Base-by-base conservation (phyloP, 1,140 invertebrate genomes). In the Temnothorax longispinosus region DNA sequence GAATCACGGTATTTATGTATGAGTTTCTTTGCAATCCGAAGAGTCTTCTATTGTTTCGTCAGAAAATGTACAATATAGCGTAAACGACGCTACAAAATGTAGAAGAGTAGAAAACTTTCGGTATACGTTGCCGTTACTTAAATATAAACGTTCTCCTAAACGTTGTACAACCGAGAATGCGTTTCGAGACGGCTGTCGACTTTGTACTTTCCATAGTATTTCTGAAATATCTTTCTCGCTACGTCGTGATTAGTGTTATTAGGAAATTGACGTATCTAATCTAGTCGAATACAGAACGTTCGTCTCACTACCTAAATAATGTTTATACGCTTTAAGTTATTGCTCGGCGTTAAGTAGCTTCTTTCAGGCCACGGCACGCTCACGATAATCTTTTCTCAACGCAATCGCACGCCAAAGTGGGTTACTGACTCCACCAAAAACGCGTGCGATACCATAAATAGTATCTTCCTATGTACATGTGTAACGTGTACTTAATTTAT, bases 171-270 rank as follows among this genome's bases (percentile, higher is more conserved):
- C 69, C 50, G 69, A 86, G 71, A 71, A 71, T 69, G 56, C 47
- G 72, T 60, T 62, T 74, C 76, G 74, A 88, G 85, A 89, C 88
- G 80, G 75, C 56, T 75, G 74, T 85, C 27, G 38, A 91, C 47
- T 92, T 91, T 92, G 91, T 91, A 91, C 91, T 91, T 91, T 90
- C 77, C 76, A 87, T 80, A 80, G 67, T 91, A 77, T 90, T 82
- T 87, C 85, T 81, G 85, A 88, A 88, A 80, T 81, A 82, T 50
- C 32, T 77, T 18, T 75, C 64, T 35, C 54, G 58, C 21, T 82
- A 81, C 32, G 4, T 32, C 27, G 27, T 21, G 10, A 52, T 62
- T 44, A 32, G n/a, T 78, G 8, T 86, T 32, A 27, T 80, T 76
- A 76, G 27, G 60, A 54, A 75, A 76, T 64, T 89, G 56, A 74